These are phyloP conservation scores for Drosophila subquinaria DNA, from an alignment of 2,888 invertebrate species.

Conservation along the genomic window DNA sequence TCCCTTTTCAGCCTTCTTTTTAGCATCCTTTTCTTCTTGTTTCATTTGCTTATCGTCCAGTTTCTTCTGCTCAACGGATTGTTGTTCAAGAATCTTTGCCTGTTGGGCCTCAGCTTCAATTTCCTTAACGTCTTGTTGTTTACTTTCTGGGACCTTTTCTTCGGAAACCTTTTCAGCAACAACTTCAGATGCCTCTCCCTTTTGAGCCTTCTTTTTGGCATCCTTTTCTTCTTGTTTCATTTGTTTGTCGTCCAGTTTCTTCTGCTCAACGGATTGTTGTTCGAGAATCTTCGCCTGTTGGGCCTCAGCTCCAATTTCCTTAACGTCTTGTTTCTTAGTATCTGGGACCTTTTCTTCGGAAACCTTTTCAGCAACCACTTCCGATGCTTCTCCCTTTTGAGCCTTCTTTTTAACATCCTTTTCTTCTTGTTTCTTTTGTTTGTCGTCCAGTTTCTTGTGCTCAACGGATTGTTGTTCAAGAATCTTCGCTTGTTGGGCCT, in stretches of 20 bases:
- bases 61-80: too few relatives aligned
- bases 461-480: neutral
- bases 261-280: constrained; percentile 8
- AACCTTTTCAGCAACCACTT: constrained; percentile 28
- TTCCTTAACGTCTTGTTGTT: neutral
- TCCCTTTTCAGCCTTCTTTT: too few relatives aligned
- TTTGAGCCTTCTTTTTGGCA: too few relatives aligned
- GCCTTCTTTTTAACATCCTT: too few relatives aligned
- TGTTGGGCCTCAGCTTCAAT: neutral
- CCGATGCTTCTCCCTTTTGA: constrained; percentile 12
- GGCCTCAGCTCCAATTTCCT: constrained; percentile 24
- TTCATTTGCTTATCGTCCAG: too few relatives aligned
- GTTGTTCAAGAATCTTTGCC: too few relatives aligned
- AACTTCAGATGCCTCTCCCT: too few relatives aligned
- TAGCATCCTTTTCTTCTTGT: too few relatives aligned
- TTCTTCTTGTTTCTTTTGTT: neutral
- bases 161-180: too few relatives aligned
- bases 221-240: too few relatives aligned
- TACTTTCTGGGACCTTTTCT: too few relatives aligned
- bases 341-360: constrained; percentile 19
- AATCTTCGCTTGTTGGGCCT: neutral
- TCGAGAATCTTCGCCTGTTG: constrained; percentile 16
- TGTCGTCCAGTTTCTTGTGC: neutral
- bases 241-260: too few relatives aligned
- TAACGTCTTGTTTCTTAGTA: neutral